Evolutionary conservation across 2,113 vertebrate species (phyloP).

Genomic region (Danionella cerebrum): DNA sequence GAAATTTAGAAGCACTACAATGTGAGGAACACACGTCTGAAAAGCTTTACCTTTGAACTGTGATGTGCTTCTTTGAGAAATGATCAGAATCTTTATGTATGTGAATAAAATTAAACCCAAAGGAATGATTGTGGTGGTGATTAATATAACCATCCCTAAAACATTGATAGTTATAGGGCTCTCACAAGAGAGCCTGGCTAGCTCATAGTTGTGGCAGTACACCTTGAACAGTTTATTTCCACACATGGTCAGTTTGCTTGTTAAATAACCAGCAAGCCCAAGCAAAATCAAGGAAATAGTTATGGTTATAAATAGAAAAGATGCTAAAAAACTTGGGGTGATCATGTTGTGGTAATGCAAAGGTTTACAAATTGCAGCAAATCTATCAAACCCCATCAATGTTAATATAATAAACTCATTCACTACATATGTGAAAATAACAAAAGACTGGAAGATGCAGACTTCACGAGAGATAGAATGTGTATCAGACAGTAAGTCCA

Average conservation of each 20-base stretch:
- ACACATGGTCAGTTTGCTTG: constrained; percentile 45
- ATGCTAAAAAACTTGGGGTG: constrained; percentile 29
- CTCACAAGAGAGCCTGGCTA: constrained; percentile 53
- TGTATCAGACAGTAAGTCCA: constrained; percentile 46
- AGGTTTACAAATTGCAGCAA: constrained; percentile 61
- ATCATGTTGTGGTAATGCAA: constrained; percentile 59
- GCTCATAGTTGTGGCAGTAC: constrained; percentile 57
- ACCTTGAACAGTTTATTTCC: constrained; percentile 50
- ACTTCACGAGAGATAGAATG: constrained; percentile 50
- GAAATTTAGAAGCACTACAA: constrained; percentile 28
- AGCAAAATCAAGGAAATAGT: constrained; percentile 42
- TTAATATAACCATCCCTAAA: constrained; percentile 11
- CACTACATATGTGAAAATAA: constrained; percentile 60
- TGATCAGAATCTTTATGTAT: constrained; percentile 30
- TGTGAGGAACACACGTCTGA: constrained; percentile 36
- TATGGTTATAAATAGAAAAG: constrained; percentile 25
- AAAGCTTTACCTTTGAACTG: constrained; percentile 27
- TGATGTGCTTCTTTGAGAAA: constrained; percentile 29
- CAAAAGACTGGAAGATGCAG: constrained; percentile 56
- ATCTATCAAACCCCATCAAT: constrained; percentile 65
- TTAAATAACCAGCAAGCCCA: constrained; percentile 35
- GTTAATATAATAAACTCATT: constrained; percentile 61
- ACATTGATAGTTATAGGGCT: not conserved
- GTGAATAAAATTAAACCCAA: constrained; percentile 37
- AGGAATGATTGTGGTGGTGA: constrained; percentile 27